Evolutionary conservation across 2,888 invertebrate species (phyloP), one percentile per base, ranked within the genome.

Genomic region (Cheilosia soror): DNA sequence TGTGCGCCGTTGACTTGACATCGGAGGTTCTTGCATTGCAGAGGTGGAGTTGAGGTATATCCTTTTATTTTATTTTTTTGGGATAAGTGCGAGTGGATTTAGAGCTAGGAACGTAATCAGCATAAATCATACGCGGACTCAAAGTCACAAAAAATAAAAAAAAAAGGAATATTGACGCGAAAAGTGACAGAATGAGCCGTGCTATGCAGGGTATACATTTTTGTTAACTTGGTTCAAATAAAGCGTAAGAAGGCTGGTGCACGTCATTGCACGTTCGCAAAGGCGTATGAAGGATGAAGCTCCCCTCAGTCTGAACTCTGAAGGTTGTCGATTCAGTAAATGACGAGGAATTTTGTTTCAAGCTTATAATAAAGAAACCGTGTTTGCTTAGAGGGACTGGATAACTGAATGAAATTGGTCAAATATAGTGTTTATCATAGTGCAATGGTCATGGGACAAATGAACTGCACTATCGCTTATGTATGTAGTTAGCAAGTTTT

Each of bases 1-100:
- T 81, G 83, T 69, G 44, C 72, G 58, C 72, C 72, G 62, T 55
- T 72, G 44, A 83, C 82, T 55, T 78, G 83, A 83, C 73, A 73
- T 63, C 68, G 55, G 37, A 20, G 15, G 1, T 47, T 31, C 20
- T 58, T 33, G 5, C 33, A 25, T 31, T 29, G 72, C 33, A 40
- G 55, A 57, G 57, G 58, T 75, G 29, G 29, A 4, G 6, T 27
- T 5, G 13, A n/a, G 44, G 55, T 49, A 33, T 66, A 49, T 60
- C 55, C 77, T 76, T 76, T 63, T 53, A 31, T 76, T 76, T 63
- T 53, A 31, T 42, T 27, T 40, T 47, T 76, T 71, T 71, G 40
- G 20, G 44, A 44, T 58, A 66, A 72, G 66, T 77, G 71, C 63
- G 65, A 37, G 44, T 11, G 51, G 55, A 57, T 42, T 33, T 69